Conservation (phyloP, 2,113 vertebrate species). For the Eidolon helvum region DNA sequence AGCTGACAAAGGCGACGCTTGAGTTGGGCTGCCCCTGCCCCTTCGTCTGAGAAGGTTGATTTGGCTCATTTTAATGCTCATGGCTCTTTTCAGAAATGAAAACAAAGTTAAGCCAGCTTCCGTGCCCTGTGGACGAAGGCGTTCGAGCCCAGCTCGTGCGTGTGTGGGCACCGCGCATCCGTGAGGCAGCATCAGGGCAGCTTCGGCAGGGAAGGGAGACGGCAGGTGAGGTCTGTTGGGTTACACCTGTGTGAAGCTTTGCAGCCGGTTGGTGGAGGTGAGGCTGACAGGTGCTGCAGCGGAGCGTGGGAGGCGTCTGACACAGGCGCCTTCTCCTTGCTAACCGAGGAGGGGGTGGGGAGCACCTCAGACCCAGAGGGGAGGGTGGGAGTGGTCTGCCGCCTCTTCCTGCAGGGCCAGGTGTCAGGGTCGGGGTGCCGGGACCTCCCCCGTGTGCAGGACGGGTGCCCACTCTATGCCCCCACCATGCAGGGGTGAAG, state of each 20-base stretch:
- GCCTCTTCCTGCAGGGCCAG: neutral
- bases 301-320: fast-evolving
- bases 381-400: too few relatives aligned
- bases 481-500: neutral
- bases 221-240: neutral
- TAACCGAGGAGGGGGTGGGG: neutral
- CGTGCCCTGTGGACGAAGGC: neutral
- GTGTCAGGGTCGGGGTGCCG: neutral
- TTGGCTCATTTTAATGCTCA: neutral
- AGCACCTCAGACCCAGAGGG: neutral
- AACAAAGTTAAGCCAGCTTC: neutral
- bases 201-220: neutral
- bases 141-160: fast-evolving
- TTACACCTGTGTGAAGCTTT: neutral
- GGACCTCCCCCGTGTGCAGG: fast-evolving
- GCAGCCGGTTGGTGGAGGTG: neutral
- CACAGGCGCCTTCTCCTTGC: neutral
- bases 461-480: fast-evolving
- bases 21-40: neutral
- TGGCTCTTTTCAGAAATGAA: neutral
- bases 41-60: neutral
- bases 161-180: neutral
- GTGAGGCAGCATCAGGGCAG: neutral
- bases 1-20: neutral
- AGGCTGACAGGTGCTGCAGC: neutral